Percentiles rank a stretch among this genome's conserved stretches.
These are phyloP conservation scores for Heliconius hermathena DNA, from an alignment of 1,140 invertebrate species.

Conservation along the genomic window DNA sequence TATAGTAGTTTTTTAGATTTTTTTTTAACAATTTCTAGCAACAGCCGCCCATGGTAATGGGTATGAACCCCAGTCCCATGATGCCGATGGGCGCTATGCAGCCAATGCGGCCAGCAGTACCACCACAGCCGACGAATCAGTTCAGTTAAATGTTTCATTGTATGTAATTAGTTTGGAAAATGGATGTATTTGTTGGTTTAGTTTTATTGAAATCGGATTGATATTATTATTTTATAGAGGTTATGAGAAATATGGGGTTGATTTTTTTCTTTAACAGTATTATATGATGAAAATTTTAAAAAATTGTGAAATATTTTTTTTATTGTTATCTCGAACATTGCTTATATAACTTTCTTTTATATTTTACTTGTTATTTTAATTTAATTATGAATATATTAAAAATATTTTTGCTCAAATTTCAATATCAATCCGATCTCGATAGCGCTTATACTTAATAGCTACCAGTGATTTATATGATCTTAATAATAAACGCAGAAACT, in stretches of 20 bases:
- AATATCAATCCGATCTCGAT: constrained; percentile 25
- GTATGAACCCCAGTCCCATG: constrained; percentile 61
- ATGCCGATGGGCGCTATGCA: constrained; percentile 63
- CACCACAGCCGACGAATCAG: constrained; percentile 69
- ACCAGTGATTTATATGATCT: background rate
- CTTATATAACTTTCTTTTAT: background rate
- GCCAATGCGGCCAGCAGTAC: constrained; percentile 66
- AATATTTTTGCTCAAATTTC: background rate
- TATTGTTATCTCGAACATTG: too few relatives aligned
- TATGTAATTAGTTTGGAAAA: constrained; percentile 1
- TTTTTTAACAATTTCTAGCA: constrained; percentile 59
- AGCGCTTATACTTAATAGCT: constrained; percentile 11
- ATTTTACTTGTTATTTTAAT: background rate
- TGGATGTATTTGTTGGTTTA: background rate
- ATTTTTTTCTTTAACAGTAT: too few relatives aligned
- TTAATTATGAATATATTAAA: background rate
- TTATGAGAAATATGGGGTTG: too few relatives aligned
- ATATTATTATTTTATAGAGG: background rate
- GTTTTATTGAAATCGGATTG: constrained; percentile 28
- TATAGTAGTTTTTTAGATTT: background rate
- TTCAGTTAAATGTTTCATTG: constrained; percentile 66
- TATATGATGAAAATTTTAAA: too few relatives aligned
- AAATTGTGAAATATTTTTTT: too few relatives aligned
- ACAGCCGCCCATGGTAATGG: constrained; percentile 77
- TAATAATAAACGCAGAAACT: background rate